Evolutionary conservation across 2,888 invertebrate species (phyloP), one percentile per base, ranked within the genome.

Genomic region (Tridacna gigas): DNA sequence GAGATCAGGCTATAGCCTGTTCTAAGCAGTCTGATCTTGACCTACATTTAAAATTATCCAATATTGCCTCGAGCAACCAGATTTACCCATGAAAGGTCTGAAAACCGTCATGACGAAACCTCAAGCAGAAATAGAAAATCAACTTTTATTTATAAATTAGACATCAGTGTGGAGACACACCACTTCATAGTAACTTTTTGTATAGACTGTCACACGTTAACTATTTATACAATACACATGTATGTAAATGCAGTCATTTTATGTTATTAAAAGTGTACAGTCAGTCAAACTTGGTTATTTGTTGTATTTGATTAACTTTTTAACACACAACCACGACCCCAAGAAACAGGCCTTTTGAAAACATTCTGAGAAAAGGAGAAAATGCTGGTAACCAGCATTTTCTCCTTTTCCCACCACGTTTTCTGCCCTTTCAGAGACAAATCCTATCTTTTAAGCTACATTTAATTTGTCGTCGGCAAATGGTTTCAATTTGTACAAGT

Each of bases 201-300:
- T 69, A 69, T 69, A 47, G 69, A 69, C 5, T 65, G 65, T 65
- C 65, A 65, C 65, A 3, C 12, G 25, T 26, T 69, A 45, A 37
- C 15, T 69, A 69, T 69, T 69, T 69, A 69, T 69, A 69, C 69
- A 69, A 56, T 74, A 37, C 37, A 74, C 61, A 74, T 61, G 61
- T 74, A 28, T 26, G 20, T 56, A 74, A 28, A 61, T 61, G 12
- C 26, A 26, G 60, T 61, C 60, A 37, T n/a, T 74, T 20, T 28
- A 37, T 74, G 61, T 60, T 74, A 74, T 74, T 74, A 74, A 74
- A 74, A 22, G 74, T 74, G 69, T 69, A 69, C 25, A 69, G 69
- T 69, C 56, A 18, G n/a, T 56, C n/a, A 25, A 22, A 25, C 2
- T 65, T 4, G 3, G n/a, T 12, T 9, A 7, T 3, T 25, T 2